A percentile compares a stretch with the other conserved stretches of the same genome.
Evolutionary conservation across 2,888 invertebrate genomes (phyloP).

Genomic region (Amiota mariae): DNA sequence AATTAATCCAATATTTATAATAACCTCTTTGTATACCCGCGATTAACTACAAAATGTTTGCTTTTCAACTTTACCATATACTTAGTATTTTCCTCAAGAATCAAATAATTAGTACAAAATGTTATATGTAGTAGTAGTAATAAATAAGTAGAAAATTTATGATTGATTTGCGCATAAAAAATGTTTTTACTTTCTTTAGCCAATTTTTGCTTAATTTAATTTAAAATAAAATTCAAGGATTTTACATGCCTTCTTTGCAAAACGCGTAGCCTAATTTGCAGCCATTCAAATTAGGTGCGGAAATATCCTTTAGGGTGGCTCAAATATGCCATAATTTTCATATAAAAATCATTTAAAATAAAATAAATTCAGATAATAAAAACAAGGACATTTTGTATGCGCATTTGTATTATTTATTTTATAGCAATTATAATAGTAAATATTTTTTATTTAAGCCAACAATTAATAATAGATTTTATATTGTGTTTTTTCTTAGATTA

Average conservation of each 20-base stretch:
- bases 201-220: constrained; percentile 24
- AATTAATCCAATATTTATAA: constrained; percentile 42
- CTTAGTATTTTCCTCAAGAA: constrained; percentile 12
- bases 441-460: constrained; percentile 15
- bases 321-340: neutral
- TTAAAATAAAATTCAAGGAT: constrained; percentile 42
- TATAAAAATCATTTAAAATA: neutral
- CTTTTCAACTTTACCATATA: constrained; percentile 51
- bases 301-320: constrained; percentile 45
- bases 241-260: constrained; percentile 54
- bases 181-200: constrained; percentile 28
- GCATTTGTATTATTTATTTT: constrained; percentile 36
- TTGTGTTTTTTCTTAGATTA: constrained; percentile 29
- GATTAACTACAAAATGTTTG: constrained; percentile 57
- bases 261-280: constrained; percentile 70
- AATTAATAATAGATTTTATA: constrained; percentile 19
- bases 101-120: constrained; percentile 26
- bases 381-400: constrained; percentile 39
- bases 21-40: constrained; percentile 66
- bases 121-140: constrained; percentile 1
- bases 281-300: constrained; percentile 73
- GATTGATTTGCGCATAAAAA: constrained; percentile 49
- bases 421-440: constrained; percentile 7
- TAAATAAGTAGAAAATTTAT: neutral
- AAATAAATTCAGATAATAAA: constrained; percentile 20